phyloP scores from a whole-genome alignment of 2,888 invertebrate genomes.

The Nasonia oneida region DNA sequence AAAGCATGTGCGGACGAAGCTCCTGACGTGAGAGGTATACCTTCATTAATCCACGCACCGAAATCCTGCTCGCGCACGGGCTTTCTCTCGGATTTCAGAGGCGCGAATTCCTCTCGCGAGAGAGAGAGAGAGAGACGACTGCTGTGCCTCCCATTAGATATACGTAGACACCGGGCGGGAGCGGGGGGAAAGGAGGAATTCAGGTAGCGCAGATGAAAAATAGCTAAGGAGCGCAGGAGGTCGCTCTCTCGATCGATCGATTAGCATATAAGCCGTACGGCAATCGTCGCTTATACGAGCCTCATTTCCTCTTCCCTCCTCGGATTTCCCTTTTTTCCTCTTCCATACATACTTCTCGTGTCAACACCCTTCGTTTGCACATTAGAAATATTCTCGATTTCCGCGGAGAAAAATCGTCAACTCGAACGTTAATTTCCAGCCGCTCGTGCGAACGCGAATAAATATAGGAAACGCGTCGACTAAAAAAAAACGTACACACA shows the following conservation, averaged over 20 bases:
- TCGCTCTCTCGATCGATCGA: slow-evolving; percentile 51
- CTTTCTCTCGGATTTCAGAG: not conserved
- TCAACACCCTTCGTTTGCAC: not conserved
- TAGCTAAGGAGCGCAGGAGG: slow-evolving; percentile 52
- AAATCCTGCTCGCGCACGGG: not conserved
- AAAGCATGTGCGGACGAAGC: slow-evolving; percentile 45
- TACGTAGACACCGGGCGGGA: not conserved
- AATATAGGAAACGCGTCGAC: not conserved
- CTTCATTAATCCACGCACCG: slow-evolving; percentile 15
- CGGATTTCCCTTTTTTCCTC: slow-evolving; percentile 4
- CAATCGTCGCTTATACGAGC: slow-evolving; percentile 20
- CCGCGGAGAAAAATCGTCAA: slow-evolving; percentile 10
- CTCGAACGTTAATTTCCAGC: slow-evolving; percentile 18
- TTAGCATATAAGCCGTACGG: slow-evolving; percentile 44
- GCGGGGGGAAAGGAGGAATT: slow-evolving; percentile 13
- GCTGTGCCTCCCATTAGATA: not conserved
- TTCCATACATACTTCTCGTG: not conserved
- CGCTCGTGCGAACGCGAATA: not conserved
- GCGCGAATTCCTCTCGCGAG: not conserved
- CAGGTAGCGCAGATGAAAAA: slow-evolving; percentile 42
- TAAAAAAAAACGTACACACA: not conserved
- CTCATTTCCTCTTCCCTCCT: slow-evolving; percentile 1
- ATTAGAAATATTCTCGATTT: not conserved
- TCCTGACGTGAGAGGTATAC: not conserved
- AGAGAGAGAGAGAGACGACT: too few relatives aligned